Percentiles rank a stretch among this genome's conserved stretches.
Conservation (phyloP, 2,888 invertebrate genomes). For the Sinohyriopsis cumingii region DNA sequence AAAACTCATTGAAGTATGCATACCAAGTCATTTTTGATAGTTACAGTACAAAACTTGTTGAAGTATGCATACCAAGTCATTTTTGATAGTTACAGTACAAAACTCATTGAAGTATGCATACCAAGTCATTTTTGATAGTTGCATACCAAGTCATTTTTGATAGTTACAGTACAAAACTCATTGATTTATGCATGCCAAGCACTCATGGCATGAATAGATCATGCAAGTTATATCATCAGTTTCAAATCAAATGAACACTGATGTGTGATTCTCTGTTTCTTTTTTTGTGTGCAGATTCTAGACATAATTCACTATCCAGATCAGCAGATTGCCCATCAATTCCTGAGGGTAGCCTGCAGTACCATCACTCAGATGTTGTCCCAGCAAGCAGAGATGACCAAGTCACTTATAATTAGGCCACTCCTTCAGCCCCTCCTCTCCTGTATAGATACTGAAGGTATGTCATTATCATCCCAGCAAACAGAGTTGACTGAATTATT, state of each 20-base stretch:
- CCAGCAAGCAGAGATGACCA: conserved; percentile 39
- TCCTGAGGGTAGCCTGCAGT: conserved; percentile 51
- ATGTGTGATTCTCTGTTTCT: background rate
- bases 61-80: too few species aligned
- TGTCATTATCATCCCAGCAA: background rate
- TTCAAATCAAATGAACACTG: background rate
- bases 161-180: background rate
- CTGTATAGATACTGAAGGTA: conserved; percentile 29
- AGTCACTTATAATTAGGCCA: conserved; percentile 40
- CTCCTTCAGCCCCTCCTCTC: conserved; percentile 47
- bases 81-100: background rate
- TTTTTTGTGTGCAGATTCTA: conserved; percentile 43
- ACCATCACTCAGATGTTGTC: conserved; percentile 50
- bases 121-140: background rate
- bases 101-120: background rate
- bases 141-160: background rate
- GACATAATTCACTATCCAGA: conserved; percentile 49
- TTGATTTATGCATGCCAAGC: too few species aligned
- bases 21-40: too few species aligned
- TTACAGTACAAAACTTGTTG: too few species aligned
- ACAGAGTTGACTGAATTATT: too few species aligned
- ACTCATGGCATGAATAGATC: background rate
- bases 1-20: too few species aligned
- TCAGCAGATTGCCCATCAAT: conserved; percentile 39
- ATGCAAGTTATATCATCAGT: background rate